Evolutionary conservation across 2,888 invertebrate genomes (phyloP), one percentile per base, ranked within the genome.

Genomic region (Drosophila limbata): DNA sequence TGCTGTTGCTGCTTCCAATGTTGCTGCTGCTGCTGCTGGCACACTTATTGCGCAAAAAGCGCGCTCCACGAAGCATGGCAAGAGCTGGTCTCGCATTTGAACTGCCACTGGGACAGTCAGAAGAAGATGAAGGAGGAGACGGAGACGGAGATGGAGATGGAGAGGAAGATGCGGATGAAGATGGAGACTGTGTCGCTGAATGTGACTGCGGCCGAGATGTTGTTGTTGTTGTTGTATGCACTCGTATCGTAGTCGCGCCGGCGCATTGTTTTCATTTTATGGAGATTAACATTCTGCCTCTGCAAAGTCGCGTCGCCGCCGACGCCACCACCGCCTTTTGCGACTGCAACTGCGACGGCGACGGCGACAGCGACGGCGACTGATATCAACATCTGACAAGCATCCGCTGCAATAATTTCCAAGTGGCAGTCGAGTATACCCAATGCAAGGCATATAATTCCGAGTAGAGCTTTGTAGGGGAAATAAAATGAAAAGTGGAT

Each of bases 201-300:
- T 13, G 37, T 1, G 19, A 11, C 35, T 21, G 10, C 2, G n/a
- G 11, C 28, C 11, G 25, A 19, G 15, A 11, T 51, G 33, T 40
- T 28, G 57, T 25, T 35, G 9, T 28, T 28, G 28, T 28, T 28
- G 28, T 28, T 28, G 28, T 8, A 28, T 28, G 28, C 8, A 28
- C 28, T 8, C 28, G 45, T 45, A 45, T 48, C 40, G 42, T 44
- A 79, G 85, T 79, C 74, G 85, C 85, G 83, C 80, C 88, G 88
- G 73, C 81, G 85, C 89, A 85, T 85, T 85, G 85, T 85, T 86
- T 88, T 84, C 89, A 81, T 88, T 88, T 85, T 85, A 85, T 85
- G 85, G 85, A 85, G 85, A 85, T 85, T 88, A 88, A 86, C 88
- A 86, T 87, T 86, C 77, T 86, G 87, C 87, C 65, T 70, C 68